These are phyloP conservation scores for Lasioglossum pauxillum DNA, from an alignment of 2,888 invertebrate genomes.

Conservation along the genomic window DNA sequence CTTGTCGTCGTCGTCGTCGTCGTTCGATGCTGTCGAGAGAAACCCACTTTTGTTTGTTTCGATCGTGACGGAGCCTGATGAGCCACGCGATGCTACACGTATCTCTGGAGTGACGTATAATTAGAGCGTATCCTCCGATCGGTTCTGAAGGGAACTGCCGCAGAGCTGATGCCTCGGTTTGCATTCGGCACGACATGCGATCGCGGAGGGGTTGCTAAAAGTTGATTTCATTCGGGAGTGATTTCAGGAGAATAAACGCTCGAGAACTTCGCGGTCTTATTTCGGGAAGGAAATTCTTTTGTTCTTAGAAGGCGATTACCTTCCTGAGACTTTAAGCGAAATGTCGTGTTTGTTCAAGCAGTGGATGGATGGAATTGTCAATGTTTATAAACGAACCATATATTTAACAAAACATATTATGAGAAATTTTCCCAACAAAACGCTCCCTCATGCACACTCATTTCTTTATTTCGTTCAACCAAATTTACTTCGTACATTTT, in stretches of 20 bases:
- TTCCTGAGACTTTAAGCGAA: neutral
- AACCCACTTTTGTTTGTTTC: constrained; percentile 26
- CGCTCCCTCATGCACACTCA: too few species aligned
- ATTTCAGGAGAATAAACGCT: neutral
- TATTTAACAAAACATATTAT: too few species aligned
- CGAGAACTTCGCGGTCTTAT: neutral
- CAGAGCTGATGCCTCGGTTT: constrained; percentile 17
- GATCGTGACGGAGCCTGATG: constrained; percentile 2
- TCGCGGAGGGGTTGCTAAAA: neutral
- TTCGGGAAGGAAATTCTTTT: neutral
- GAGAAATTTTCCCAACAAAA: too few species aligned
- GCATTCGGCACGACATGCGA: constrained; percentile 12
- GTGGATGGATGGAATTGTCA: too few species aligned
- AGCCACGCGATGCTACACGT: constrained; percentile 19
- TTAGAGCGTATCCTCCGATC: constrained; percentile 23
- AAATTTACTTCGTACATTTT: too few species aligned
- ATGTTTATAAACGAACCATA: too few species aligned
- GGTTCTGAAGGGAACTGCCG: neutral
- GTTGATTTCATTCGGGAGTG: neutral
- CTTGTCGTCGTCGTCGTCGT: neutral
- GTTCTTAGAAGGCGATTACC: neutral
- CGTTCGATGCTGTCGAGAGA: neutral
- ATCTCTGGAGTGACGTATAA: constrained; percentile 27
- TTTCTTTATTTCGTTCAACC: too few species aligned
- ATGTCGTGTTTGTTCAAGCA: neutral